phyloP scores from a whole-genome alignment of 2,888 invertebrate species.

The Caenorhabditis sinica region DNA sequence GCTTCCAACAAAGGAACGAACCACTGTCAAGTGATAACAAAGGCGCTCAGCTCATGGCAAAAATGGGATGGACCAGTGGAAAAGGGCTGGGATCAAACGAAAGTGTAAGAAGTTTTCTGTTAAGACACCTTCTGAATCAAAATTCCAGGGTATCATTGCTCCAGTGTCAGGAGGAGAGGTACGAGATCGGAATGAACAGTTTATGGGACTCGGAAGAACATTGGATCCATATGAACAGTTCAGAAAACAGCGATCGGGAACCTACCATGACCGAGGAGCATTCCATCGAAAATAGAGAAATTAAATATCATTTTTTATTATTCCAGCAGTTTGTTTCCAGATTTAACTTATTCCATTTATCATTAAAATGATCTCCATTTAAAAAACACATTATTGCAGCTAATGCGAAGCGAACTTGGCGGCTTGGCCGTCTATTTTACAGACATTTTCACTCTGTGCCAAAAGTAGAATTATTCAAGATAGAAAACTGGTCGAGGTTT shows the following conservation, averaged over 20 bases:
- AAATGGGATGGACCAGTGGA: conserved; percentile 96
- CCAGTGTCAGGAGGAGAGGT: conserved; percentile 94
- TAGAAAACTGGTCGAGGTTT: conserved; percentile 66
- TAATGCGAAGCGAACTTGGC: conserved; percentile 59
- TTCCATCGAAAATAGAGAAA: conserved; percentile 38
- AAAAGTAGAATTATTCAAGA: conserved; percentile 30
- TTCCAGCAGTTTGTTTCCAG: not conserved
- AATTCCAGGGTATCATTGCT: conserved; percentile 89
- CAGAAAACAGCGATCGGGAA: conserved; percentile 54
- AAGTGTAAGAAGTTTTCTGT: conserved; percentile 86
- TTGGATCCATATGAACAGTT: conserved; percentile 76
- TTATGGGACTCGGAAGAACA: conserved; percentile 92
- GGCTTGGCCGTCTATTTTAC: conserved; percentile 45
- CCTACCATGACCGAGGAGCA: conserved; percentile 40
- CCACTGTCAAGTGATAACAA: conserved; percentile 91
- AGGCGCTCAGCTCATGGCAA: conserved; percentile 96
- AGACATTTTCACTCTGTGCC: conserved; percentile 31
- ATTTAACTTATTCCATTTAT: conserved; percentile 22
- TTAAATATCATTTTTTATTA: conserved; percentile 7
- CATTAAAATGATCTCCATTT: conserved; percentile 36
- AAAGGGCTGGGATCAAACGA: conserved; percentile 95
- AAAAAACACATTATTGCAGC: conserved; percentile 54
- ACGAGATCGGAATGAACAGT: conserved; percentile 93
- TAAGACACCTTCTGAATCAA: not conserved
- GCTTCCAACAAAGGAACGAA: conserved; percentile 37